These are phyloP conservation scores for Poeciliopsis turrubarensis DNA, from an alignment of 2,113 vertebrate genomes.

Conservation along the genomic window DNA sequence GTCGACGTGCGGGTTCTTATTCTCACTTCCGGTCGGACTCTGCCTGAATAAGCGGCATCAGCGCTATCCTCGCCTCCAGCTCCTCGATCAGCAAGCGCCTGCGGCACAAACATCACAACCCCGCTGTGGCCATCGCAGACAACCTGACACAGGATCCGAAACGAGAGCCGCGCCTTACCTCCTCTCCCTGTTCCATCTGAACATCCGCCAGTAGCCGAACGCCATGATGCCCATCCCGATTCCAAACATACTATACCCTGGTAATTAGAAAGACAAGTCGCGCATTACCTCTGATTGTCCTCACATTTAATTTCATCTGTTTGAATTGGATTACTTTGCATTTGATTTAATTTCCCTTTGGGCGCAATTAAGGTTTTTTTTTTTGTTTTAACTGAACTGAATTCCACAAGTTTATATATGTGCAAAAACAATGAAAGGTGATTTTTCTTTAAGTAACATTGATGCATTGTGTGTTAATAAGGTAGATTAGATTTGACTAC, in stretches of 20 bases:
- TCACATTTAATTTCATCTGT: background rate
- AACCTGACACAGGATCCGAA: background rate
- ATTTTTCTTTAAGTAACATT: too few species aligned
- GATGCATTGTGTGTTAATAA: too few species aligned
- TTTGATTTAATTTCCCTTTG: too few species aligned
- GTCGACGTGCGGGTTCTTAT: background rate
- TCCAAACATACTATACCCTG: conserved; percentile 89
- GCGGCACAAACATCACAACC: conserved; percentile 5
- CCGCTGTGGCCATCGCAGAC: background rate
- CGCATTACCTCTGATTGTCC: background rate
- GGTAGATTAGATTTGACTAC: too few species aligned
- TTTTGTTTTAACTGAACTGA: too few species aligned
- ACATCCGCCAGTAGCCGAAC: conserved; percentile 86
- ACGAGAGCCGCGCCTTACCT: conserved; percentile 70
- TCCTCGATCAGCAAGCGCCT: conserved; percentile 91
- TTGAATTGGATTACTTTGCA: too few species aligned
- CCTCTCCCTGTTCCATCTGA: conserved; percentile 89
- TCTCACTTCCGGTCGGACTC: conserved; percentile 87
- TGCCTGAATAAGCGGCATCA: conserved; percentile 89
- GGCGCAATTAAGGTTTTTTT: too few species aligned
- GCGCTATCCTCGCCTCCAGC: conserved; percentile 85
- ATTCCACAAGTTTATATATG: too few species aligned
- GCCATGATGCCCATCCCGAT: conserved; percentile 83
- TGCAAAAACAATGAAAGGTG: too few species aligned
- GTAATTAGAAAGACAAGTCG: background rate